Base-by-base conservation (phyloP, 2,888 invertebrate genomes). In the Rotaria magnacalcarata region DNA sequence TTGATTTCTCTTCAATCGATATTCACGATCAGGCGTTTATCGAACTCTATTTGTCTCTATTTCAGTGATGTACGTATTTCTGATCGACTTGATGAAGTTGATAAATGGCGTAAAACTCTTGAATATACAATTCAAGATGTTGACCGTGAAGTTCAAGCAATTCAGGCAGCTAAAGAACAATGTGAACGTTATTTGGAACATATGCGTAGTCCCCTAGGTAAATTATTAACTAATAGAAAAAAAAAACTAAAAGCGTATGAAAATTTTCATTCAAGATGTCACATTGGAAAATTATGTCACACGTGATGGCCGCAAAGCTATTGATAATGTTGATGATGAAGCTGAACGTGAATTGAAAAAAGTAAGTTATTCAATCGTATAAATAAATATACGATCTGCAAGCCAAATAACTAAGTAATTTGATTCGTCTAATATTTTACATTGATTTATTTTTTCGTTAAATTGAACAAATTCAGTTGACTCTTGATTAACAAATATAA, bases 251-350 rank as follows among this genome's bases (percentile, higher is more conserved):
- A 34, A 11, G 7, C 6, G 24, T 3, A 58, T 24, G n/a, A 6
- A 21, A 21, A 19, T 19, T 24, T 58, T 60, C 19, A 8, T 60
- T n/a, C 0, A 27, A 67, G 67, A 91, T 88, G 90, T 91, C 14
- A 89, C 89, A 86, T 89, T 90, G 87, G 91, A 91, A 88, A 90
- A 90, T 88, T 88, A 91, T 87, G 91, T 91, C 6, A 87, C 90
- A 14, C 88, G 91, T 60, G 91, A 91, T 85, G 90, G 90, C 21
- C 89, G 91, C 85, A 89, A 90, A 80, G 88, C 88, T 60, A 90
- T 91, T 86, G 91, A 91, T 88, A 88, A 91, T 80, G 91, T 91
- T 50, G 89, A 90, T 87, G 91, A 91, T 89, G 90, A 90, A 87
- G 89, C 89, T 67, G 91, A 91, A 88, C 89, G 89, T 87, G 90